Conservation (phyloP, 2,888 invertebrate species). For the Melinopterus prodromus region DNA sequence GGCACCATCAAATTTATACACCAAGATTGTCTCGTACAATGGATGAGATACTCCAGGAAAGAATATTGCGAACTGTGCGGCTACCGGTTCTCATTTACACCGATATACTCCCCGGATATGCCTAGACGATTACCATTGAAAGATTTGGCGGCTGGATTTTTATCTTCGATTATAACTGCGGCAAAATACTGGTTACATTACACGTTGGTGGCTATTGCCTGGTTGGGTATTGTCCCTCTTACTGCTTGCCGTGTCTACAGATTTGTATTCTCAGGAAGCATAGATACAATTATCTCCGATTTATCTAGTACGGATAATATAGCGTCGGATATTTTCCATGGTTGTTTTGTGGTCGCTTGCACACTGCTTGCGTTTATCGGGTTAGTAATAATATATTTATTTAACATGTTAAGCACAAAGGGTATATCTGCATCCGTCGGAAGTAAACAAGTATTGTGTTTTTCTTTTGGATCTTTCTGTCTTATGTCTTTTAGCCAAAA, state of each 20-base stretch:
- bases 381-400: slow-evolving; percentile 56
- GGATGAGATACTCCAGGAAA: slow-evolving; percentile 98
- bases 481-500: no score
- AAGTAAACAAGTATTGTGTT: no score
- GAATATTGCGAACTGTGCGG: slow-evolving; percentile 99
- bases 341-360: slow-evolving; percentile 95
- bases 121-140: slow-evolving; percentile 94
- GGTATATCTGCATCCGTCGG: no score
- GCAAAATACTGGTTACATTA: slow-evolving; percentile 98
- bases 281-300: slow-evolving; percentile 90
- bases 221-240: slow-evolving; percentile 96
- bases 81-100: slow-evolving; percentile 97
- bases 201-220: slow-evolving; percentile 94
- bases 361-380: slow-evolving; percentile 97
- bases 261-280: slow-evolving; percentile 89
- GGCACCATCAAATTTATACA: slow-evolving; percentile 99
- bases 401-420: no score
- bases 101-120: slow-evolving; percentile 99
- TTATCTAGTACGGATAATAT: slow-evolving; percentile 93
- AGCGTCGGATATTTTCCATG: slow-evolving; percentile 93
- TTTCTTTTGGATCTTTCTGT: no score
- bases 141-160: slow-evolving; percentile 90
- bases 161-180: slow-evolving; percentile 89
- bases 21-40: slow-evolving; percentile 97
- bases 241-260: slow-evolving; percentile 96